Evolutionary conservation across 1,140 invertebrate genomes (phyloP).

Genomic region (Hormaphis cornu): DNA sequence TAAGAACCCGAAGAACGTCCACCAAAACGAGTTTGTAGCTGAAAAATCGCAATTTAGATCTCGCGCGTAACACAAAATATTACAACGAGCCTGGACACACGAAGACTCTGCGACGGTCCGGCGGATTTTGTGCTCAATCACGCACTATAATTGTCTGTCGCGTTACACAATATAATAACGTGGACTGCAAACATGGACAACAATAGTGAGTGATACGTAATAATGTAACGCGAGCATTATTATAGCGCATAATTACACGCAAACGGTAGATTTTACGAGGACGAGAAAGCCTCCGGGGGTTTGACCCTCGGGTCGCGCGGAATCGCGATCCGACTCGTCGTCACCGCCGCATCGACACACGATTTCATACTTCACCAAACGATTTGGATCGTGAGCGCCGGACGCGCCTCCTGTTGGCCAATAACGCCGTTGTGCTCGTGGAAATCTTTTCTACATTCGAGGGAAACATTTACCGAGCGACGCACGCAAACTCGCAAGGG

Average conservation of each 20-base stretch:
- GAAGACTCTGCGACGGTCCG: neutral
- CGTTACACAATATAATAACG: neutral
- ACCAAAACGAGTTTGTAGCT: neutral
- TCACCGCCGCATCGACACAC: too few species aligned
- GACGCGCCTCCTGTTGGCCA: neutral
- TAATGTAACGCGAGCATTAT: neutral
- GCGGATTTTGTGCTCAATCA: conserved; percentile 20
- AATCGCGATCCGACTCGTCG: neutral
- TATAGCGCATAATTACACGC: too few species aligned
- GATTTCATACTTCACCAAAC: too few species aligned
- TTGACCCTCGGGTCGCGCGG: neutral
- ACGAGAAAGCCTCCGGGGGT: conserved; percentile 9
- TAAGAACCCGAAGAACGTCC: neutral
- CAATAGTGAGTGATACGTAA: neutral
- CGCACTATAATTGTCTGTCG: conserved; percentile 10
- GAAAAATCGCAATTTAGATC: conserved; percentile 2
- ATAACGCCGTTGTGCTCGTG: too few species aligned
- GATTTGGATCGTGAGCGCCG: neutral
- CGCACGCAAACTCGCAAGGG: too few species aligned
- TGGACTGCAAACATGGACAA: neutral
- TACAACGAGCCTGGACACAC: neutral
- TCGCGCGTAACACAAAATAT: neutral
- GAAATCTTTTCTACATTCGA: too few species aligned
- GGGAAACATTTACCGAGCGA: too few species aligned
- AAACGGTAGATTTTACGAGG: neutral